Base-by-base conservation (phyloP, 2,113 vertebrate genomes). In the Oplegnathus fasciatus region DNA sequence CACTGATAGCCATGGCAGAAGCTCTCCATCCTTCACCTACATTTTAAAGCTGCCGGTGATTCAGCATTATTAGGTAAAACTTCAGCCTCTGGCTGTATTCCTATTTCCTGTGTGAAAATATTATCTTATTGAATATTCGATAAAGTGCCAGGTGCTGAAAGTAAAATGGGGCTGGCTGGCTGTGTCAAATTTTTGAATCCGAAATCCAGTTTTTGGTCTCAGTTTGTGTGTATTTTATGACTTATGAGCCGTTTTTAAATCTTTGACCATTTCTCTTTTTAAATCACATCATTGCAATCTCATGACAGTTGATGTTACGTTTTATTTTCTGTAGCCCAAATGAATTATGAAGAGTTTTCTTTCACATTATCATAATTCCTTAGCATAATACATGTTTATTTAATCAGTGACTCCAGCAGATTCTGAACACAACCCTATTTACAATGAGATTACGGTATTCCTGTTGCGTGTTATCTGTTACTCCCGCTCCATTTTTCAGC, bases 81-180 rank as follows among this genome's bases (percentile, higher is more conserved):
- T 66, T 79, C 48, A n/a, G 2, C 57, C 44, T 68, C 82, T 26
- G 18, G 80, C 76, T 68, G n/a, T 42, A 86, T 82, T 89, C 65
- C 62, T 44, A 69, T 73, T 80, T 84, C 70, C 81, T 86, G 28
- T 64, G 40, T 72, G 68, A 37, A 84, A 86, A 78, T 71, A 82
- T 84, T 3, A 78, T 20, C 79, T 80, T 69, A 62, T 34, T 9
- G 68, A 85, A 40, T 85, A 74, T 84, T 75, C 54, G 28, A 70
- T 86, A 50, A 52, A 55, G 64, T 44, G 61, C 66, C 73, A 81
- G 78, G 37, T 84, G 62, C 52, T 78, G 58, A 62, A 85, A 76
- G 65, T 65, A 50, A 78, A 82, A 76, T 44, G 34, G 50, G n/a
- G 5, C 57, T 50, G 40, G 58, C 52, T 14, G 48, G n/a, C 66